Percentiles rank a stretch among this genome's conserved stretches.
Evolutionary conservation across 2,113 vertebrate genomes (phyloP).

Genomic region (Murina feae): DNA sequence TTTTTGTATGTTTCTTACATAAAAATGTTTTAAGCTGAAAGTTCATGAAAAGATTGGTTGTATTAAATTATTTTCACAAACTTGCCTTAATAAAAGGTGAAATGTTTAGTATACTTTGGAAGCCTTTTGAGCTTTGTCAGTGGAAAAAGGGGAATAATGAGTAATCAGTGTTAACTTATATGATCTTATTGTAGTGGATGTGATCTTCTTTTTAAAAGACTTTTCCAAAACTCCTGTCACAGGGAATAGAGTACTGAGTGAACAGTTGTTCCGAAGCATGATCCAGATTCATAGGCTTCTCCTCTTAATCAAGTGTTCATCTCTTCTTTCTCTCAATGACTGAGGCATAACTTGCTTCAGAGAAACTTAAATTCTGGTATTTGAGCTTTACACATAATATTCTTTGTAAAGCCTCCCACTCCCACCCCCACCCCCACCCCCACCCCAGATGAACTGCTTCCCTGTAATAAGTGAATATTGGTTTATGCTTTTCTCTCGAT

Average conservation of each 20-base stretch:
- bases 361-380: constrained; percentile 4
- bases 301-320: constrained; percentile 53
- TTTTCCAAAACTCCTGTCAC: constrained; percentile 58
- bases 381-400: constrained; percentile 8
- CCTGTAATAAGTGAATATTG: background rate
- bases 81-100: constrained; percentile 81
- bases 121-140: constrained; percentile 35
- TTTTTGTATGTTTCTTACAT: constrained; percentile 70
- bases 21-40: constrained; percentile 40
- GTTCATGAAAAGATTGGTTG: constrained; percentile 64
- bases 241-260: constrained; percentile 14
- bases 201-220: constrained; percentile 50
- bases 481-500: constrained; percentile 25
- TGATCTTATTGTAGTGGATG: constrained; percentile 58
- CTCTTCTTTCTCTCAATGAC: constrained; percentile 62
- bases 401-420: background rate
- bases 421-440: background rate
- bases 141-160: constrained; percentile 30
- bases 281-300: constrained; percentile 63
- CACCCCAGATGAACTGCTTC: background rate
- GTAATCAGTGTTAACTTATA: constrained; percentile 68
- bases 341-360: constrained; percentile 13
- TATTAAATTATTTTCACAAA: constrained; percentile 69
- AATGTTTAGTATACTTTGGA: constrained; percentile 45
- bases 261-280: constrained; percentile 12